Conservation (phyloP, 37 sponge, comb jelly and placozoan species). For the Beroe ovata region DNA sequence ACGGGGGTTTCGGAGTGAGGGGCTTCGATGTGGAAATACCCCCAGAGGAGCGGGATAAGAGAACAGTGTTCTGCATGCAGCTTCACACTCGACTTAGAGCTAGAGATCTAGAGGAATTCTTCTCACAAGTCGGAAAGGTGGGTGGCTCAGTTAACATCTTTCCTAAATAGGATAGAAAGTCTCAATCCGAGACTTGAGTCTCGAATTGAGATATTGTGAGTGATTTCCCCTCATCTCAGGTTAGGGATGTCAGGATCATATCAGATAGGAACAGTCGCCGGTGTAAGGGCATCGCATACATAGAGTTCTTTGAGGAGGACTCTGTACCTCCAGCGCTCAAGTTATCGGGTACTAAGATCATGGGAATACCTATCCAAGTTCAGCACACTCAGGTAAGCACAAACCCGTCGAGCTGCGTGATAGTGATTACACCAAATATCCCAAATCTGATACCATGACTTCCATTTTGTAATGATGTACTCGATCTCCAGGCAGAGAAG, state of each 20-base stretch:
- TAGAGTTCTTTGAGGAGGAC: constrained; percentile 83
- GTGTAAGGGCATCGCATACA: constrained; percentile 97
- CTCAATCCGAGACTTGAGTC: no score
- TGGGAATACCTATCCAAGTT: constrained; percentile 89
- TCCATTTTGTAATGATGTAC: no score
- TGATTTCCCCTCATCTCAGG: no score
- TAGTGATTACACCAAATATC: no score
- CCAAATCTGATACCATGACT: no score
- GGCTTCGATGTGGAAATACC: constrained; percentile 77
- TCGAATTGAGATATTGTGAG: no score
- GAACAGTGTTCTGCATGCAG: constrained; percentile 99
- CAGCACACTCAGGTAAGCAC: constrained; percentile 81
- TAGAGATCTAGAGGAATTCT: constrained; percentile 88
- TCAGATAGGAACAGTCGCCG: constrained; percentile 90
- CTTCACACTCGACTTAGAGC: constrained; percentile 75
- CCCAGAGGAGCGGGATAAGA: constrained; percentile 81
- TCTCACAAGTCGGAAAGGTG: constrained; percentile 82
- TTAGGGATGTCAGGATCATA: constrained; percentile 85
- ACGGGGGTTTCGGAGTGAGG: neutral
- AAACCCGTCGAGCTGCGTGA: no score
- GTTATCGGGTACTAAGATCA: constrained; percentile 81
- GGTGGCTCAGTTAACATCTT: no score
- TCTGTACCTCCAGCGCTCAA: constrained; percentile 77
- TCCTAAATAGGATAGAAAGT: no score
- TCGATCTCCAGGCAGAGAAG: constrained; percentile 52